Percentiles rank a stretch among this genome's conserved stretches.
Conservation (phyloP, 2,797 vertebrate species). For the Remorina albescens region DNA sequence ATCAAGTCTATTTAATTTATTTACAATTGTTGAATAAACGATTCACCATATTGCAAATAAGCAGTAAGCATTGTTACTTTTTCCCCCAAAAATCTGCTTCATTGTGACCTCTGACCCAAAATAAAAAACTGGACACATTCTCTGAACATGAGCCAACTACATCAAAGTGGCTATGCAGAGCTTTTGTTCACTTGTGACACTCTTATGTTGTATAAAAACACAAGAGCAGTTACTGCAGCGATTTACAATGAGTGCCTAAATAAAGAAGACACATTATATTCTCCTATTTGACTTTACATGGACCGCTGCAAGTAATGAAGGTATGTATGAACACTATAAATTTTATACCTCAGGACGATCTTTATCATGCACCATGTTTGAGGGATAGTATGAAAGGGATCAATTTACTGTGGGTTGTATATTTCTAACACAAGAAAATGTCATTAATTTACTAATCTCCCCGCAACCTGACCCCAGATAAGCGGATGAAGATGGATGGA, state of each 20-base stretch:
- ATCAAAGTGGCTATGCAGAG: slow-evolving; percentile 8
- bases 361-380: neutral
- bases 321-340: neutral
- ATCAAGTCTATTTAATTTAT: neutral
- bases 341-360: neutral
- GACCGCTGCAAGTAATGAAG: slow-evolving; percentile 1
- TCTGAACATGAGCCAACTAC: slow-evolving; percentile 10
- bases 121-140: slow-evolving; percentile 2
- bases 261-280: neutral
- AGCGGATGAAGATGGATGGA: no score
- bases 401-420: neutral
- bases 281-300: neutral
- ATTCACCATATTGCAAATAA: neutral
- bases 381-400: neutral
- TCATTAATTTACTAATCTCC: neutral
- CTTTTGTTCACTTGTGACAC: slow-evolving; percentile 3
- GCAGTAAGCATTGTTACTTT: neutral
- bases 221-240: slow-evolving; percentile 10
- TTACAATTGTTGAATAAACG: neutral
- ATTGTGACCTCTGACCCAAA: slow-evolving; percentile 12
- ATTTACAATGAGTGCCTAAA: neutral
- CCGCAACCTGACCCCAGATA: no score
- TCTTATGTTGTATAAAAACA: neutral
- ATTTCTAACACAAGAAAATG: slow-evolving; percentile 20
- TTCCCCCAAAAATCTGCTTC: neutral